Base-by-base conservation (phyloP, 2,797 vertebrate species). In the Echeneis naucrates region DNA sequence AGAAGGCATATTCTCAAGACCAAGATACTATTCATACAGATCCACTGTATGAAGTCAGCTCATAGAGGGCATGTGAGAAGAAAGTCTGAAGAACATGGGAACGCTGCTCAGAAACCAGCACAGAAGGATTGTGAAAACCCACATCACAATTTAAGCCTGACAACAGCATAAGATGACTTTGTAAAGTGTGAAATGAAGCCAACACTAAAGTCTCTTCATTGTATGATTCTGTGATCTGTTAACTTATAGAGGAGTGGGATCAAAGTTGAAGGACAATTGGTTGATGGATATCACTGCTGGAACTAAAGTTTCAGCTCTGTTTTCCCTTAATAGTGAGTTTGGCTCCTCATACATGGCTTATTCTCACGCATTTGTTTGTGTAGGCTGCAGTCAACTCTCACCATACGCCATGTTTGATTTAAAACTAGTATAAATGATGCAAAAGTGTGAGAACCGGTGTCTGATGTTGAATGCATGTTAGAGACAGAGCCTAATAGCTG, bases 391-490 rank as follows among this genome's bases (percentile, higher is more conserved):
- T 60, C 35, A 14, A 33, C 32, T 23, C 17, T 40, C 7, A 9
- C 27, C 40, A 2, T 5, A 17, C 13, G 6, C 13, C 16, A 8
- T 63, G 8, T 55, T 56, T 56, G 27, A 57, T 71, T 52, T 37
- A 12, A 21, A 70, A 12, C 19, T 8, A 19, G 23, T 10, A 23
- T 70, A 24, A 51, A 75, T 61, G 3, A 51, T 65, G 44, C 7
- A 54, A 17, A 50, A 4, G 50, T 16, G 3, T 24, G 51, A 52
- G 19, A 58, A 17, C 44, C 5, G 50, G 30, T 24, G 23, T 26
- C 30, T 56, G 33, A 23, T 50, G 50, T 63, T 50, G 23, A 33
- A 52, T 62, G 32, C 5, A 47, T 52, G 30, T 54, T 14, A 19
- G 19, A 14, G 64, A 33, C 8, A 58, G 16, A 23, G 48, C 13